Evolutionary conservation across 2,797 vertebrate genomes (phyloP), one percentile per base, ranked within the genome.

Genomic region (Propithecus deckenii): DNA sequence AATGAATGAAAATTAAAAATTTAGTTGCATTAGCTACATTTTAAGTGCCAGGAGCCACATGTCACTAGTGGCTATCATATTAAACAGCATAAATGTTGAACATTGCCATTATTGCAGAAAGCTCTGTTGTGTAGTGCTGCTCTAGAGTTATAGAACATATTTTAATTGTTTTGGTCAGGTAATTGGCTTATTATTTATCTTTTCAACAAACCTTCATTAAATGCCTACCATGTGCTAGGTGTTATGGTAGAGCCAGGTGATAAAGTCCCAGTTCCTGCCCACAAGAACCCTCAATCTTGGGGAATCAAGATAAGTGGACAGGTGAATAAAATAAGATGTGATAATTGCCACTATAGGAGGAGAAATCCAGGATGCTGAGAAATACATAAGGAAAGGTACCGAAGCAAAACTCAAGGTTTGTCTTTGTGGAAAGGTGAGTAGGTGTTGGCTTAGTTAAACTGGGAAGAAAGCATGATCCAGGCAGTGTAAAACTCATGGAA

Each of bases 1-100:
- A 95, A 80, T 69, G 65, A 72, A 95, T 76, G 74, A 57, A 69
- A 95, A 91, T 80, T 5, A 63, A 95, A 91, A 95, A 86, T 79
- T 63, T n/a, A 85, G 46, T 75, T 20, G 35, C 7, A 93, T 17
- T 55, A 67, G 17, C 80, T 89, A 76, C 15, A 71, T 91, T 89
- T 65, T 43, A 91, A 50, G 30, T 67, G 35, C 38, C 25, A 59
- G 38, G 78, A 83, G 52, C 57, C 28, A 38, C 20, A 41, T 63
- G 23, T 81, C 48, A 35, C 50, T 89, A 59, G n/a, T 84, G 63
- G 52, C 28, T 93, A 28, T 69, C 17, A 0, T 72, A 32, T 43
- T 63, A 43, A 30, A 59, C 4, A 75, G 52, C 46, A 38, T 50
- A 89, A 92, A 67, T 84, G 55, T 14, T 84, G 41, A 41, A 23